Evolutionary conservation across 1,140 invertebrate genomes (phyloP).

Genomic region (Calliopsis andreniformis): DNA sequence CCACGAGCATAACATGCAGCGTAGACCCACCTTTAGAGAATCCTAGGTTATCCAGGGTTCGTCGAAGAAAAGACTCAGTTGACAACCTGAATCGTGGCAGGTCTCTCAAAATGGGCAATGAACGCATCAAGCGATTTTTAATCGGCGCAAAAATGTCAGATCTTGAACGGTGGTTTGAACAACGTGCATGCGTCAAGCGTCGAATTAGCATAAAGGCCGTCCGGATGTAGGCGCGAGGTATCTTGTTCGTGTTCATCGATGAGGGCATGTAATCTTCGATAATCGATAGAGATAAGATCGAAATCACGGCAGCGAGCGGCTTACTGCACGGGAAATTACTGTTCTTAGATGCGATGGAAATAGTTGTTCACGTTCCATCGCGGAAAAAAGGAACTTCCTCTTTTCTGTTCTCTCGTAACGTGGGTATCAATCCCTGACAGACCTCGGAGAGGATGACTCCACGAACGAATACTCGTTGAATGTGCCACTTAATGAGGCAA

Average conservation of each 20-base stretch:
- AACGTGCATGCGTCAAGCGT: not conserved
- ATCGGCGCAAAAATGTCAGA: not conserved
- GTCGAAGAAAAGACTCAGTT: too few species aligned
- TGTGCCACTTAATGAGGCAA: not conserved
- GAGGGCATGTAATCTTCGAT: slow-evolving; percentile 30
- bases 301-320: not conserved
- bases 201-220: slow-evolving; percentile 30
- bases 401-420: not conserved
- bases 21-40: too few species aligned
- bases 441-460: not conserved
- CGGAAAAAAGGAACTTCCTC: not conserved
- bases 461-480: not conserved
- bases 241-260: slow-evolving; percentile 36
- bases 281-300: slow-evolving; percentile 42
- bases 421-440: too few species aligned
- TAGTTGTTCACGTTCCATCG: not conserved
- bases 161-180: not conserved
- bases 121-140: not conserved
- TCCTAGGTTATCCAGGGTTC: too few species aligned
- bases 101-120: too few species aligned
- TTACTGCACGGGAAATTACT: slow-evolving; percentile 25
- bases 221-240: slow-evolving; percentile 23
- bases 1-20: too few species aligned
- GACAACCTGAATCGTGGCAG: too few species aligned
- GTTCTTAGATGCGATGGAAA: slow-evolving; percentile 4